phyloP scores from a whole-genome alignment of 2,113 vertebrate genomes.

The sheep (Ovis aries) region DNA sequence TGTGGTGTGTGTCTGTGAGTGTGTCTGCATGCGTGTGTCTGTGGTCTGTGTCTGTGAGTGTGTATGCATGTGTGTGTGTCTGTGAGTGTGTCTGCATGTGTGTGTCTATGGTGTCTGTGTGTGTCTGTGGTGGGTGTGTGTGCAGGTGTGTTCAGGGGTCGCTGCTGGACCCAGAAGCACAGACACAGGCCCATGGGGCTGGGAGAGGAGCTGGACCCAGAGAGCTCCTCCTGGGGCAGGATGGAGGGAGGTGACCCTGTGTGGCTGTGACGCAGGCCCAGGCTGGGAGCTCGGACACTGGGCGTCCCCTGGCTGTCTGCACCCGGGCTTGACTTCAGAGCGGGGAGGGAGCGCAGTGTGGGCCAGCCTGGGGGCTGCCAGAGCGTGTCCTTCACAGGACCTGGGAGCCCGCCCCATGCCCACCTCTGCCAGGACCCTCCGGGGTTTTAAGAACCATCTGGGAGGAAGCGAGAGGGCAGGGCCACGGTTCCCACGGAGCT shows the following conservation, averaged over 20 bases:
- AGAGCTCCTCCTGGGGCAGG: neutral
- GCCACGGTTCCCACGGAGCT: neutral
- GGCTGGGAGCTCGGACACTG: neutral
- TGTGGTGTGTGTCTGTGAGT: no score
- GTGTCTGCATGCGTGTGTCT: no score
- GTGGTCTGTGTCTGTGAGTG: no score
- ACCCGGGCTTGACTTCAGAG: neutral
- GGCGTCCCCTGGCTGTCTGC: fast-evolving
- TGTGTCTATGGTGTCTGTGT: neutral
- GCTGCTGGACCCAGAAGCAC: no score
- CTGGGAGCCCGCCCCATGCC: neutral
- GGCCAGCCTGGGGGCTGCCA: neutral
- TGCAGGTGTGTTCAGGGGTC: neutral
- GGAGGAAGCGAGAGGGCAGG: neutral
- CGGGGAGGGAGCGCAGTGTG: fast-evolving
- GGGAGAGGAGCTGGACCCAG: neutral
- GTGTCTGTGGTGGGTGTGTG: neutral
- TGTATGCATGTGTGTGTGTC: neutral
- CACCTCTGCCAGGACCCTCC: neutral
- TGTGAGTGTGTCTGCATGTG: neutral
- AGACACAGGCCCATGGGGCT: neutral
- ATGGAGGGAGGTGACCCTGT: fast-evolving
- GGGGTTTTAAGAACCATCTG: neutral
- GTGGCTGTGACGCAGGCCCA: neutral
- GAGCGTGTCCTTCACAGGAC: fast-evolving